Base-by-base conservation (phyloP, 23 tunicate genomes). In the Oikopleura vanhoeffeni region DNA sequence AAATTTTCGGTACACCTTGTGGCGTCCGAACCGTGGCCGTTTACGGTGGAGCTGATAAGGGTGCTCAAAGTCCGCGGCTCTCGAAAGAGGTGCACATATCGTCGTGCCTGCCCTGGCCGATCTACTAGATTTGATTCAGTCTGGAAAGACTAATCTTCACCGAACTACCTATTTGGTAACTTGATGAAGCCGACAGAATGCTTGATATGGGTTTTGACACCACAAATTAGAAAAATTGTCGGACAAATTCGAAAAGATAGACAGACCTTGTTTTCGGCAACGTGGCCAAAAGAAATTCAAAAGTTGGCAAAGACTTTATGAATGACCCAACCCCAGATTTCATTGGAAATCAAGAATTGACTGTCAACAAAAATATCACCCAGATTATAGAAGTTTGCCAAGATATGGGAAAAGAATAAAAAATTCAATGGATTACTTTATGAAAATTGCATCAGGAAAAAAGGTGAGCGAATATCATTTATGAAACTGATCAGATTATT, bases 141-240 rank as follows among this genome's bases (percentile, higher is more conserved):
- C 71, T n/a, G 76, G 82, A 64, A 83, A 83, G 3, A 32, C 91
- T 4, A 67, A 87, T 18, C 57, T 95, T 77, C 79, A 71, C 4
- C 77, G 85, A 1, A 86, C 89, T 85, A 87, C 91, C 0, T 95
- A 76, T 85, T 64, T 88, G 4, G 96, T 95, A n/a, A 1, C 85
- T 95, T 57, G 99, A 95, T 76, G 99, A 95, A 85, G 99, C 99
- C 39, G 99, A 95, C 57, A 76, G 99, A 40, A 95, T 95, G 99
- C 90, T 95, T 30, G 99, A 95, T 84, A 95, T 95, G 99, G 99
- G 99, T 0, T 95, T 95, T 49, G 99, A 91, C 40, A n/a, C 92
- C 92, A 39, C 92, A 95, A 41, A 88, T 95, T 18, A 41, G 89
- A 28, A 85, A 41, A 40, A 88, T 95, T 36, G 83, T 91, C 82